phyloP scores from a whole-genome alignment of 1,140 invertebrate species.

The Anastatus disparis region DNA sequence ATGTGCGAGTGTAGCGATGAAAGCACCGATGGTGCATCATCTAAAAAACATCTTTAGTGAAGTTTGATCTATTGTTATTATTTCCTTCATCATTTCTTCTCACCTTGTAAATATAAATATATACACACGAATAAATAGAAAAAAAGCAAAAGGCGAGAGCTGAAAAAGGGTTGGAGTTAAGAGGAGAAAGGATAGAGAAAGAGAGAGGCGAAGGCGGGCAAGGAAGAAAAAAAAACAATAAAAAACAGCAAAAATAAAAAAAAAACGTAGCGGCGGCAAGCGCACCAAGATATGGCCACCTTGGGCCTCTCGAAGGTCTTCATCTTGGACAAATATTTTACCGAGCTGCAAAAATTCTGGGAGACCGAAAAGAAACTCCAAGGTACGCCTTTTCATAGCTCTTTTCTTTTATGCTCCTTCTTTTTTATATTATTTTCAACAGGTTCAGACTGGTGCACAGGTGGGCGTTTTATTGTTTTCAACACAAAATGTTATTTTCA shows the following conservation, averaged over 20 bases:
- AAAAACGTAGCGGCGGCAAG: background rate
- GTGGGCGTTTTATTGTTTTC: too few relatives aligned
- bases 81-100: background rate
- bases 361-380: constrained; percentile 95
- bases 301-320: constrained; percentile 94
- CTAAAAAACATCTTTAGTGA: background rate
- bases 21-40: constrained; percentile 43
- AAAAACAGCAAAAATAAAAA: too few relatives aligned
- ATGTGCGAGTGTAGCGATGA: constrained; percentile 62
- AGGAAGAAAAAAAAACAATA: too few relatives aligned
- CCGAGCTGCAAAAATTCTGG: constrained; percentile 95
- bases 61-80: too few relatives aligned
- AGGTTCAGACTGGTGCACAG: too few relatives aligned
- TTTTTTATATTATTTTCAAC: too few relatives aligned
- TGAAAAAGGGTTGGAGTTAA: too few relatives aligned
- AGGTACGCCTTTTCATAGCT: constrained; percentile 79
- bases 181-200: too few relatives aligned
- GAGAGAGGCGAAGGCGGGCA: background rate
- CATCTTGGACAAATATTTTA: constrained; percentile 97
- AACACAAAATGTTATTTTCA: too few relatives aligned
- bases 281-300: constrained; percentile 78
- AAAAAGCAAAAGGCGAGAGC: too few relatives aligned
- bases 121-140: too few relatives aligned
- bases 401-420: too few relatives aligned
- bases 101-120: background rate